These are phyloP conservation scores for Drymonia ruficornis DNA, from an alignment of 2,888 invertebrate genomes.

Conservation along the genomic window DNA sequence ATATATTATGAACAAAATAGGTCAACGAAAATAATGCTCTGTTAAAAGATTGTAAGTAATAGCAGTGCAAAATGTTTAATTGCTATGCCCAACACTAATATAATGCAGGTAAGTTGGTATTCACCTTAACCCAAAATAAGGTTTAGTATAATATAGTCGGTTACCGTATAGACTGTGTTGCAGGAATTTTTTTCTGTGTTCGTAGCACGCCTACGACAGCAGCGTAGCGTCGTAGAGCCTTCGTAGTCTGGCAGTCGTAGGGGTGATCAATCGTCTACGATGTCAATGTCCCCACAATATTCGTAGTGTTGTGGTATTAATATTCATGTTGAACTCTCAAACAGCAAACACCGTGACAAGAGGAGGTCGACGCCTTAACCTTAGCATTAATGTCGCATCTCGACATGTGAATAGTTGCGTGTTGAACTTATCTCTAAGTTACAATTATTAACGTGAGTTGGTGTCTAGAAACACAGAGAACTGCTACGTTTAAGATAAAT, in stretches of 20 bases:
- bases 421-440: neutral
- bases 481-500: too few species aligned
- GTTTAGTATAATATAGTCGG: neutral
- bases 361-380: constrained; percentile 1
- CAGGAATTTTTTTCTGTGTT: neutral
- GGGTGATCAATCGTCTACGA: constrained; percentile 11
- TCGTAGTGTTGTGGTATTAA: neutral
- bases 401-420: neutral
- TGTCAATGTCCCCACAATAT: constrained; percentile 3
- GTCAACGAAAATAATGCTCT: too few species aligned
- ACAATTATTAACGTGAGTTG: too few species aligned
- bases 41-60: too few species aligned
- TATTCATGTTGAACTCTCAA: neutral
- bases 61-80: neutral
- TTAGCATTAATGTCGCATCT: neutral
- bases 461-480: too few species aligned
- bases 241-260: constrained; percentile 23
- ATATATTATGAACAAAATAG: too few species aligned
- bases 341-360: neutral
- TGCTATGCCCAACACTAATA: neutral
- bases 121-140: neutral
- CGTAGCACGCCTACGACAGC: constrained; percentile 3
- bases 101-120: neutral
- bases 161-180: neutral
- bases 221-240: constrained; percentile 31